Evolutionary conservation across 2,113 vertebrate genomes (phyloP).

Genomic region (Anas platyrhynchos): DNA sequence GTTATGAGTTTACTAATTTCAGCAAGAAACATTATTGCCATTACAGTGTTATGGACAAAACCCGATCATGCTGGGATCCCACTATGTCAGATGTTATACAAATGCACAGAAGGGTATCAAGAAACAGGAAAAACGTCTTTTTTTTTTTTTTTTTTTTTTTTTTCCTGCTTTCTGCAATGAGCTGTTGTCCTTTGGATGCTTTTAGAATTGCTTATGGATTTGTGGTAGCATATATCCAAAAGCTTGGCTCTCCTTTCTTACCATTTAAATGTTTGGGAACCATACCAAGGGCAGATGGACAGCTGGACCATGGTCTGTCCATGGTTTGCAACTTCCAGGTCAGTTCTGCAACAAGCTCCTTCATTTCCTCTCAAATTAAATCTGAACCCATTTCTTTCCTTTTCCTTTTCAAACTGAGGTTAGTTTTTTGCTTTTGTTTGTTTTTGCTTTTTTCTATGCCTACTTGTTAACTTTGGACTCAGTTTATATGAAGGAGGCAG

Average conservation of each 20-base stretch:
- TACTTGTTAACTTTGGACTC: neutral
- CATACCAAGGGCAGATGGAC: neutral
- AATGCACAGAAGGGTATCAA: neutral
- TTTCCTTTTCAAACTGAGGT: neutral
- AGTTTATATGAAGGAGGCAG: neutral
- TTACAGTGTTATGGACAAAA: neutral
- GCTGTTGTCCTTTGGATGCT: neutral
- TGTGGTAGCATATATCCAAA: neutral
- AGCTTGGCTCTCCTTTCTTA: neutral
- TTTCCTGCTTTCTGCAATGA: neutral
- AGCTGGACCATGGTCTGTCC: neutral
- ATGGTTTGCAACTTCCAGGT: neutral
- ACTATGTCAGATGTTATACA: neutral
- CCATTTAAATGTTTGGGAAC: neutral
- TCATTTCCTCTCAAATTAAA: neutral
- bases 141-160: neutral
- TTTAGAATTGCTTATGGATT: neutral
- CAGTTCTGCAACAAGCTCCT: neutral
- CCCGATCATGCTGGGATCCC: neutral
- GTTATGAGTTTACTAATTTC: slow-evolving; percentile 9
- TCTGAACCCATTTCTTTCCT: neutral
- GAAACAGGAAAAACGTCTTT: neutral
- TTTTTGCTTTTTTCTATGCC: neutral
- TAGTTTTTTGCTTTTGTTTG: neutral
- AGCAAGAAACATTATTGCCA: neutral